phyloP scores from a whole-genome alignment of 2,113 vertebrate species.

The Sinosuthora webbiana region DNA sequence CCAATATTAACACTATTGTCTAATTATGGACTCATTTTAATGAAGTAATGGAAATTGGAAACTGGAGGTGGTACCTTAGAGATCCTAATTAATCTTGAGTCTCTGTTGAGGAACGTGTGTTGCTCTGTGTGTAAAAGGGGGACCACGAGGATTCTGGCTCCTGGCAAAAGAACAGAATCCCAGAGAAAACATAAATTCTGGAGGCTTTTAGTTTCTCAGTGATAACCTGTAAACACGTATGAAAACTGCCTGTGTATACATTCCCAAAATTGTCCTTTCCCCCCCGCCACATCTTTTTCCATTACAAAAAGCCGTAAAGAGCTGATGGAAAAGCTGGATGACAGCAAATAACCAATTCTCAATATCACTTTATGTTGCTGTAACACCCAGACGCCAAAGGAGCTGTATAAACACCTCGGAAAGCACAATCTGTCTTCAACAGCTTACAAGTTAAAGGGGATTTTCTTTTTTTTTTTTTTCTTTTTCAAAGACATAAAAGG shows the following conservation, averaged over 20 bases:
- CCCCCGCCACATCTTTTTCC: background rate
- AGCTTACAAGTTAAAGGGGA: constrained; percentile 15
- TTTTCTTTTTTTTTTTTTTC: background rate
- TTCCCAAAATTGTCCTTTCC: background rate
- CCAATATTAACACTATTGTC: background rate
- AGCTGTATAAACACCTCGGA: constrained; percentile 26
- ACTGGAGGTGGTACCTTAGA: background rate
- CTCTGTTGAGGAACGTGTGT: background rate
- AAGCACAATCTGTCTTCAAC: constrained; percentile 20
- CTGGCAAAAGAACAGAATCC: background rate
- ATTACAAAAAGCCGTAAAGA: constrained; percentile 14
- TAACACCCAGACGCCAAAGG: background rate
- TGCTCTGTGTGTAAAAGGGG: background rate
- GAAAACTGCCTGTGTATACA: background rate
- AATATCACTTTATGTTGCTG: background rate
- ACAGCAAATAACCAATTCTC: background rate
- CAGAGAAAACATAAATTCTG: background rate
- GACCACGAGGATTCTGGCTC: rapidly evolving
- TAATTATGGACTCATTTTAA: background rate
- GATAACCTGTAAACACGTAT: background rate
- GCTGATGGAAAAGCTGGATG: background rate
- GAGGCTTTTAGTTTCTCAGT: background rate
- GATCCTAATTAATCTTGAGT: background rate
- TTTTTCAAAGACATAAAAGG: background rate
- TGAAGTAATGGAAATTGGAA: background rate